Base-by-base conservation (phyloP, 1,140 invertebrate genomes). In the Drosophila pectinifera region DNA sequence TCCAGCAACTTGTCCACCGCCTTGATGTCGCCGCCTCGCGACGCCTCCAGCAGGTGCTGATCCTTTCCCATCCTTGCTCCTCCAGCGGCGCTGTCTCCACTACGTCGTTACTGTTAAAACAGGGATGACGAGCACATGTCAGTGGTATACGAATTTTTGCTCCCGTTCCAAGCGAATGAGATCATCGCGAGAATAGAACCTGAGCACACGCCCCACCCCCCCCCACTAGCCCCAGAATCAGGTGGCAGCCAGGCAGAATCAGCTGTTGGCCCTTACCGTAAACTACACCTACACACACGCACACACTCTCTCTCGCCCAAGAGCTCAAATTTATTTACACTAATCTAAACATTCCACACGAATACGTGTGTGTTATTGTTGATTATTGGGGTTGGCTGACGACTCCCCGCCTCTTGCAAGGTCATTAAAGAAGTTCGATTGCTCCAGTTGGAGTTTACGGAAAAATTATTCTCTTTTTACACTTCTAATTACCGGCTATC, bases 1-100 rank as follows among this genome's bases (percentile, higher is more conserved):
- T 94, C 95, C 77, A 99, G 93, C 92, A 98, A 96, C 94, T 98
- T 98, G 93, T 98, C 97, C 48, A 98, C 97, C 70, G 96, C 95
- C 73, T 94, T 93, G 80, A 96, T 94, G 93, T 98, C 97, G 85
- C 98, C 98, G 93, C 95, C 97, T 83, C 98, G 95, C 79, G 97
- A 97, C 80, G 97, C 98, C 92, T 98, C 97, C 92, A 99, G 95
- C 93, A 99, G 94, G 93, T 99, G 98, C 93, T 98, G 97, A 93
- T 98, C 97, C 78, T 90, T 91, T 90, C 97, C 97, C 97, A 99
- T 97, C 18, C 31, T 53, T 58, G 46, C 45, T 58, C 24, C 49
- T 42, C n/a, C n/a, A n/a, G n/a, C n/a, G n/a, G n/a, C n/a, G n/a
- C n/a, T n/a, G n/a, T n/a, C n/a, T n/a, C 28, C 28, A 34, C 75